Evolutionary conservation across 2,888 invertebrate genomes (phyloP), one percentile per base, ranked within the genome.

Genomic region (Agonopterix alstromeriana): DNA sequence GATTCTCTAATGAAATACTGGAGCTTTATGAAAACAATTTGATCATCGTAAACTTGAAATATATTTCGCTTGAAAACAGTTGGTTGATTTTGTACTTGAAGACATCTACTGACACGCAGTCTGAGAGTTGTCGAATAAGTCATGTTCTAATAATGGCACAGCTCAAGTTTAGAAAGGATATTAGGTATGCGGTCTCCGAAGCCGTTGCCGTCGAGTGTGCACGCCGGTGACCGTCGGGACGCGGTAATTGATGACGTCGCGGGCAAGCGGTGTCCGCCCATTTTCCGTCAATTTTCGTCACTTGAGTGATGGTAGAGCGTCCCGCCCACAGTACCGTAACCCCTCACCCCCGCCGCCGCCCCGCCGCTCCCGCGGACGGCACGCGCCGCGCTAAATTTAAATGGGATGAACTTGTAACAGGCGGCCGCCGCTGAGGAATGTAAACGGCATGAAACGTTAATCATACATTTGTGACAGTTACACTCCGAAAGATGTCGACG

Each of bases 211-310:
- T 67, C 60, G 62, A 61, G 60, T 61, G 70, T 73, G 74, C 73
- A 69, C 60, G 53, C 61, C 77, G 82, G 82, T 84, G 84, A 82
- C 83, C 85, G 85, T 78, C 86, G 77, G 73, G 81, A 81, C 81
- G 77, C 68, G 70, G 80, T 87, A 86, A 87, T 87, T 87, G 87
- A 87, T 86, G 87, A 86, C 85, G 83, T 85, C 83, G 86, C 82
- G 82, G 85, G 70, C 83, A 81, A 81, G 72, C 82, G 79, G 79
- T 81, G 83, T 87, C 87, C 88, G 89, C 88, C 88, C 89, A 89
- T 87, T 85, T 88, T 88, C 88, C 87, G 87, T 87, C 87, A 87
- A 89, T 88, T 89, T 89, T 88, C 86, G 87, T 88, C 87, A 82
- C 87, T 86, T 88, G 88, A 88, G 77, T 86, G 87, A 88, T 88